Conservation (phyloP, 2,888 invertebrate genomes). For the Ormyrus rosae region DNA sequence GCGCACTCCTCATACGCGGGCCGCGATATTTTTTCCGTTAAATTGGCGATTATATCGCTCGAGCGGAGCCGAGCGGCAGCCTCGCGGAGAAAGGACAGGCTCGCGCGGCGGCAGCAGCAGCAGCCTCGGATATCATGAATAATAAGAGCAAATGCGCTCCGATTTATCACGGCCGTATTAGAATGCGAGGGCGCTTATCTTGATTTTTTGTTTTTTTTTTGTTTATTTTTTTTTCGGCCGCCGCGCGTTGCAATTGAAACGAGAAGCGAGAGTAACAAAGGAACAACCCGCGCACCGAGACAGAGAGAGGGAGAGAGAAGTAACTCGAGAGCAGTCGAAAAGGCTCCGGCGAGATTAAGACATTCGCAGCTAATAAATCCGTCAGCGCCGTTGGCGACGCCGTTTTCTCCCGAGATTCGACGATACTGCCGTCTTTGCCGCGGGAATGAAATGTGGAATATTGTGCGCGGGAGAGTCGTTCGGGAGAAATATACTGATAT, state of each 20-base stretch:
- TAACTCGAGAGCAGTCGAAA: too few species aligned
- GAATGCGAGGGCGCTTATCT: constrained; percentile 43
- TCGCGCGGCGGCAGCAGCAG: constrained; percentile 39
- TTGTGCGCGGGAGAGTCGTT: not conserved
- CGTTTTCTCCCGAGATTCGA: too few species aligned
- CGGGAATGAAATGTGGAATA: too few species aligned
- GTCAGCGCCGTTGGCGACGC: constrained; percentile 26
- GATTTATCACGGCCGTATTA: constrained; percentile 52
- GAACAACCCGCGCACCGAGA: not conserved
- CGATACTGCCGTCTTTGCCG: too few species aligned
- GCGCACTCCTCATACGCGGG: not conserved
- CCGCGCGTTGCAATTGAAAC: not conserved
- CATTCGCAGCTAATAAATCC: constrained; percentile 46
- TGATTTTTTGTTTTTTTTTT: constrained; percentile 35
- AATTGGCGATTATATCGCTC: constrained; percentile 46
- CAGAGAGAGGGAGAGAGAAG: not conserved
- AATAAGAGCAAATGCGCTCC: constrained; percentile 67
- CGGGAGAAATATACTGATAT: constrained; percentile 10
- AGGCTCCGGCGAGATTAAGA: constrained; percentile 25
- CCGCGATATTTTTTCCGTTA: constrained; percentile 44
- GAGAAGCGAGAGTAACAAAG: constrained; percentile 2
- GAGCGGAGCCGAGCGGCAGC: not conserved
- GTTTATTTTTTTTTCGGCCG: not conserved
- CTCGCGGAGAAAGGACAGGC: constrained; percentile 39
- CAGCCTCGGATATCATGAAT: constrained; percentile 68